Evolutionary conservation across 35 echinoderm and acorn worm species (phyloP).

Genomic region (Apostichopus californicus): DNA sequence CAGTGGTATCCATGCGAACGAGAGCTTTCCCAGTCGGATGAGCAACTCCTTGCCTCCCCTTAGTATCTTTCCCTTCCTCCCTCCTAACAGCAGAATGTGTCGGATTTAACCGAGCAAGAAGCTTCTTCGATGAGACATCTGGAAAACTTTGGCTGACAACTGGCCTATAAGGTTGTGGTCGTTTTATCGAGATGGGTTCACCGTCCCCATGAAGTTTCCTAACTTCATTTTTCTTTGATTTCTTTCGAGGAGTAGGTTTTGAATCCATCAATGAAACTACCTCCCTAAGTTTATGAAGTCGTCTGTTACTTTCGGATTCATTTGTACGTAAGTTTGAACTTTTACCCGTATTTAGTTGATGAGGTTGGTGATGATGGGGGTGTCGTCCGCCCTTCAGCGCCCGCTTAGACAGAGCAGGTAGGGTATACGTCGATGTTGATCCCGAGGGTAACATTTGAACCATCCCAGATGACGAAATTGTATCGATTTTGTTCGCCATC

Average conservation of each 20-base stretch:
- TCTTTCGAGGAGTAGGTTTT: not conserved
- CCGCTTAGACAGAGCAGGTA: not conserved
- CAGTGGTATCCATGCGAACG: constrained; percentile 7
- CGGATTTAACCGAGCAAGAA: not conserved
- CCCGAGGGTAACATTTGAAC: not conserved
- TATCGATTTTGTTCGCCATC: not conserved
- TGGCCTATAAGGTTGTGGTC: not conserved
- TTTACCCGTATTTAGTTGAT: not conserved
- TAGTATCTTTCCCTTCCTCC: not conserved
- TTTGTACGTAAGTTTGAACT: not conserved
- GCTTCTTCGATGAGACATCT: not conserved
- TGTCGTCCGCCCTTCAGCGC: not conserved
- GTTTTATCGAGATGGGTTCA: not conserved
- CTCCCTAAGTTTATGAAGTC: constrained; percentile 1
- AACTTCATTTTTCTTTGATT: not conserved
- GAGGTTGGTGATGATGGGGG: not conserved
- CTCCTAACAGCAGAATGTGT: not conserved
- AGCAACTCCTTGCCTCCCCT: too few relatives aligned
- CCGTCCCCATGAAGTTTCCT: not conserved
- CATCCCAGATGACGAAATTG: not conserved
- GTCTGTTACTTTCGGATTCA: not conserved
- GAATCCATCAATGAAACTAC: constrained; percentile 27
- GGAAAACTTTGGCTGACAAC: not conserved
- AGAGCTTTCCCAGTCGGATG: not conserved
- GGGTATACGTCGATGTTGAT: not conserved